Evolutionary conservation across 2,113 vertebrate genomes (phyloP).

Genomic region (Dipodomys spectabilis): DNA sequence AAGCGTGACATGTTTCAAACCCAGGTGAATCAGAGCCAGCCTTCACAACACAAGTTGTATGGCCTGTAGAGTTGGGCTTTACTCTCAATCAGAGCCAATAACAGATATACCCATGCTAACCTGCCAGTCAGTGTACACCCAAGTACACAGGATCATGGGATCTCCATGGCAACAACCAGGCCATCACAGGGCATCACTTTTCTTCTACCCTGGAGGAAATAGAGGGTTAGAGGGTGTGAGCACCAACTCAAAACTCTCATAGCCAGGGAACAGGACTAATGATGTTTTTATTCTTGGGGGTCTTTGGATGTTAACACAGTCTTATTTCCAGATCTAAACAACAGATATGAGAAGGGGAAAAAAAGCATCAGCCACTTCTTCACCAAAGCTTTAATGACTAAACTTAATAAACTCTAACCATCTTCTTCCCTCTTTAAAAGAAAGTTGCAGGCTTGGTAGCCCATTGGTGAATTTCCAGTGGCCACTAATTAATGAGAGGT

Average conservation of each 20-base stretch:
- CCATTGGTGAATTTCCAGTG: slow-evolving; percentile 77
- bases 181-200: neutral
- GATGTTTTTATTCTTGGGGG: neutral
- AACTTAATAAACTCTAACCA: neutral
- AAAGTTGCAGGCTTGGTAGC: slow-evolving; percentile 59
- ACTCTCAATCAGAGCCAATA: neutral
- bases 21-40: neutral
- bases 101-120: neutral
- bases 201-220: neutral
- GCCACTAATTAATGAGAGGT: slow-evolving; percentile 79
- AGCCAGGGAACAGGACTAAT: no score
- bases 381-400: neutral
- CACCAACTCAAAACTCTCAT: neutral
- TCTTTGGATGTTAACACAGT: neutral
- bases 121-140: no score
- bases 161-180: neutral
- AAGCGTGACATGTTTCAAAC: neutral
- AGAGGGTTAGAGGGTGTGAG: neutral
- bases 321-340: neutral
- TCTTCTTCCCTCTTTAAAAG: neutral
- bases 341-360: neutral
- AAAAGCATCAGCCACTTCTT: neutral
- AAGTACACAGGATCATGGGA: fast-evolving
- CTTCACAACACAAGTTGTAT: neutral
- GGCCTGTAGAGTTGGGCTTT: neutral